Evolutionary conservation across 2,888 invertebrate species (phyloP).

Genomic region (Troides oblongomaculatus): DNA sequence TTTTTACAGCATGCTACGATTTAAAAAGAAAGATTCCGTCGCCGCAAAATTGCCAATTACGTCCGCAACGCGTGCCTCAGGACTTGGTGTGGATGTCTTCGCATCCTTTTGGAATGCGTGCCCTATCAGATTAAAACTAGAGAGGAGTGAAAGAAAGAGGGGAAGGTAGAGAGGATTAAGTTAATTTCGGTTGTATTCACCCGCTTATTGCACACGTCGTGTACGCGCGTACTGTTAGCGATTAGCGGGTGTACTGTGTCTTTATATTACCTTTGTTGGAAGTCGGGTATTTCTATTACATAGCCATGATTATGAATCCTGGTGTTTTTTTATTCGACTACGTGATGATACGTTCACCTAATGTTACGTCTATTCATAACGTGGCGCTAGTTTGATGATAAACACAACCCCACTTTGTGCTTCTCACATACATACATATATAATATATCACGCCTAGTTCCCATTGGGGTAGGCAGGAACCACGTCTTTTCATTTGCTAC

Average conservation of each 20-base stretch:
- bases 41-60: constrained; percentile 23
- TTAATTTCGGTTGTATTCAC: constrained; percentile 26
- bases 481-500: too few species aligned
- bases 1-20: not conserved
- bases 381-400: too few species aligned
- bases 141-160: constrained; percentile 16
- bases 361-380: too few species aligned
- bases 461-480: too few species aligned
- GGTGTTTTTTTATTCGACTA: too few species aligned
- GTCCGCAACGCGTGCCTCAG: constrained; percentile 16
- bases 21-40: constrained; percentile 11
- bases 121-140: constrained; percentile 33
- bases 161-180: not conserved
- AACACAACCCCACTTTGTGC: too few species aligned
- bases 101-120: constrained; percentile 33
- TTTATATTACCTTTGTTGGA: too few species aligned
- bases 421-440: too few species aligned
- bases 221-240: constrained; percentile 7
- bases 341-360: not conserved
- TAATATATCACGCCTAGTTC: too few species aligned
- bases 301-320: too few species aligned
- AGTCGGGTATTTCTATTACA: too few species aligned
- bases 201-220: constrained; percentile 7
- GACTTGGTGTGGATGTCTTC: constrained; percentile 28
- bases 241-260: not conserved